phyloP scores from a whole-genome alignment of 2,113 vertebrate genomes.

The Recurvirostra avosetta region DNA sequence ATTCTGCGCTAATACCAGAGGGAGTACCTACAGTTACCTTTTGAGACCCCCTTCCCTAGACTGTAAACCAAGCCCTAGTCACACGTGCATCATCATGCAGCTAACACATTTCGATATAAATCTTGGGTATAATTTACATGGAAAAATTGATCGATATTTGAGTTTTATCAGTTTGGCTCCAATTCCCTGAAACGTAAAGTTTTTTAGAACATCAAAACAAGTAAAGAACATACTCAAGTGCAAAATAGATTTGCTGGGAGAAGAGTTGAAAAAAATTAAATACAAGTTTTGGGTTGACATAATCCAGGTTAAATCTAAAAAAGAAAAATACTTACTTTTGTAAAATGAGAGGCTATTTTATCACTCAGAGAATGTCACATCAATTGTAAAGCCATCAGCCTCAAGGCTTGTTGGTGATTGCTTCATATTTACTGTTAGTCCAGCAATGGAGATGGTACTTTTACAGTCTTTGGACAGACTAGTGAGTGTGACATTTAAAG shows the following conservation, averaged over 20 bases:
- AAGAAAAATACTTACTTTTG: conserved; percentile 87
- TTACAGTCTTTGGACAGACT: conserved; percentile 96
- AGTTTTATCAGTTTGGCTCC: conserved; percentile 58
- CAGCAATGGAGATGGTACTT: conserved; percentile 92
- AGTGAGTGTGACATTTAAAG: conserved; percentile 99
- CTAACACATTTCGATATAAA: conserved; percentile 52
- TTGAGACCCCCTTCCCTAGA: conserved; percentile 34
- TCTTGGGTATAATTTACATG: conserved; percentile 59
- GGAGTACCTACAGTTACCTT: conserved; percentile 8
- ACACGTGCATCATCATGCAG: not conserved
- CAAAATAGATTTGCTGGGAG: conserved; percentile 20
- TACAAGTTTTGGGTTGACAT: conserved; percentile 78
- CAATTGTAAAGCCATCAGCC: conserved; percentile 99
- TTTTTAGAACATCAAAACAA: conserved; percentile 58
- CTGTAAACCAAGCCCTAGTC: conserved; percentile 44
- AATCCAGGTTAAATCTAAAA: conserved; percentile 85
- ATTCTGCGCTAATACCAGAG: conserved; percentile 19
- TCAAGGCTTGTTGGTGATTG: conserved; percentile 97
- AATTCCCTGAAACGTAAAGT: conserved; percentile 58
- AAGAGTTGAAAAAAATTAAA: conserved; percentile 55
- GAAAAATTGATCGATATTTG: conserved; percentile 65
- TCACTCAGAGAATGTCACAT: conserved; percentile 98
- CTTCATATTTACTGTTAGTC: conserved; percentile 94
- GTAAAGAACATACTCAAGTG: conserved; percentile 19
- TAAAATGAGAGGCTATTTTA: conserved; percentile 92